phyloP scores from a whole-genome alignment of 1,140 invertebrate genomes.

The Potamilus streckersoni region DNA sequence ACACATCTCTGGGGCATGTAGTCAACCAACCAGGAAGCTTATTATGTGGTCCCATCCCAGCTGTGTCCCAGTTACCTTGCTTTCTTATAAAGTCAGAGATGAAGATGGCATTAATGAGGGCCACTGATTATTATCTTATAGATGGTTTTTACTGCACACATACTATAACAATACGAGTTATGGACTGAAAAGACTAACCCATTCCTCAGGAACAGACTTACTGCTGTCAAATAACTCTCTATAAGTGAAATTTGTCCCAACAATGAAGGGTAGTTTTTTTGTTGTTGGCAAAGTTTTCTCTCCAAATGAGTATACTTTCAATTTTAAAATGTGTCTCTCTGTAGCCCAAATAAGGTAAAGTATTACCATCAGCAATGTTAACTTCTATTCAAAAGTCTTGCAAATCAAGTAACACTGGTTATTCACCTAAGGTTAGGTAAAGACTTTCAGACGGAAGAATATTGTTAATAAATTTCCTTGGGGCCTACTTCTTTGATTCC shows the following conservation, averaged over 20 bases:
- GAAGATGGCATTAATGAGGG: slow-evolving; percentile 9
- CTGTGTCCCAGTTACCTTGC: not conserved
- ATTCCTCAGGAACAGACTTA: slow-evolving; percentile 8
- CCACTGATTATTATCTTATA: slow-evolving; percentile 3
- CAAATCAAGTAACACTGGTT: slow-evolving; percentile 3
- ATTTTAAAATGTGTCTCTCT: slow-evolving; percentile 5
- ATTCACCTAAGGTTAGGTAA: slow-evolving; percentile 4
- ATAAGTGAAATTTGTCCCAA: slow-evolving; percentile 30
- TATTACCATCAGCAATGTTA: slow-evolving; percentile 10
- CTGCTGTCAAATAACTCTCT: slow-evolving; percentile 2
- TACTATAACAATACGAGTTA: not conserved
- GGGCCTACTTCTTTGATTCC: not conserved
- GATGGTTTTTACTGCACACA: slow-evolving; percentile 1
- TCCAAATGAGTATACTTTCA: slow-evolving; percentile 7
- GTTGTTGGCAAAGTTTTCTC: not conserved
- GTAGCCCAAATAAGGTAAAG: slow-evolving; percentile 24
- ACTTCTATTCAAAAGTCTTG: slow-evolving; percentile 22
- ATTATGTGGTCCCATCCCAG: slow-evolving; percentile 19
- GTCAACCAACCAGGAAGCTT: slow-evolving; percentile 2
- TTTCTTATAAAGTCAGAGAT: slow-evolving; percentile 13
- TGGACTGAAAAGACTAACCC: slow-evolving; percentile 14
- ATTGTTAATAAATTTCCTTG: slow-evolving; percentile 7
- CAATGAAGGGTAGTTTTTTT: slow-evolving; percentile 17
- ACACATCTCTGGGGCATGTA: slow-evolving; percentile 28
- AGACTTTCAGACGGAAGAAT: slow-evolving; percentile 21